Percentiles rank a stretch among this genome's conserved stretches.
These are phyloP conservation scores for Bufo bufo DNA, from an alignment of 2,113 vertebrate species.

Conservation along the genomic window DNA sequence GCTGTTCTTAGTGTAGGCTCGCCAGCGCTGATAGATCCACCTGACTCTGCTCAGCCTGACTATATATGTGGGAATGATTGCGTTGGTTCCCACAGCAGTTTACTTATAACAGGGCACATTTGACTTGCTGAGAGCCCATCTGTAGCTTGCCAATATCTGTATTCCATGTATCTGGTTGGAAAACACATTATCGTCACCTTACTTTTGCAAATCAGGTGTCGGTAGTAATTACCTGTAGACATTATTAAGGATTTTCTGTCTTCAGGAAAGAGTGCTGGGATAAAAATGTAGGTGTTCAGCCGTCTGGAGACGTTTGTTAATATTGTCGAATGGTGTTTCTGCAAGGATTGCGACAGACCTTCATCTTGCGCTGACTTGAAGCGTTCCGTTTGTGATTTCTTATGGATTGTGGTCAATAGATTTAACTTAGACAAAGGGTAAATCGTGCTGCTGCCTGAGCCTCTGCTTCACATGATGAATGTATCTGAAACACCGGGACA, in stretches of 20 bases:
- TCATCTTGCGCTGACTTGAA: neutral
- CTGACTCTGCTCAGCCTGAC: neutral
- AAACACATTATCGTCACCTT: neutral
- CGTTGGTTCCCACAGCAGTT: neutral
- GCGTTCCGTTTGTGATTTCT: conserved; percentile 8
- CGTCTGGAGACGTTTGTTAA: conserved; percentile 6
- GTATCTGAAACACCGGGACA: neutral
- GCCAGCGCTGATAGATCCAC: neutral
- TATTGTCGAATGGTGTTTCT: neutral
- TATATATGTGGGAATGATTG: neutral
- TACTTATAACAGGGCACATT: neutral
- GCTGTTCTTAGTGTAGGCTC: no score
- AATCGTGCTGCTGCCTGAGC: neutral
- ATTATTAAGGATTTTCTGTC: conserved; percentile 42
- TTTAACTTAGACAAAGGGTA: conserved; percentile 37
- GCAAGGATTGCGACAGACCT: neutral
- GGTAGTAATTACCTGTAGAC: conserved; percentile 13
- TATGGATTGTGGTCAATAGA: conserved; percentile 36
- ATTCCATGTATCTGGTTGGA: no score
- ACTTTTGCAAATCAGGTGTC: neutral
- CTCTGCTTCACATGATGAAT: conserved; percentile 11
- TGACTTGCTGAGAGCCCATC: neutral
- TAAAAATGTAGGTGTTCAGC: neutral
- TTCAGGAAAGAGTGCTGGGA: neutral
- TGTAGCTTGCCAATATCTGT: no score